Base-by-base conservation (phyloP, 2,888 invertebrate species). In the Coecobrya sp. region DNA sequence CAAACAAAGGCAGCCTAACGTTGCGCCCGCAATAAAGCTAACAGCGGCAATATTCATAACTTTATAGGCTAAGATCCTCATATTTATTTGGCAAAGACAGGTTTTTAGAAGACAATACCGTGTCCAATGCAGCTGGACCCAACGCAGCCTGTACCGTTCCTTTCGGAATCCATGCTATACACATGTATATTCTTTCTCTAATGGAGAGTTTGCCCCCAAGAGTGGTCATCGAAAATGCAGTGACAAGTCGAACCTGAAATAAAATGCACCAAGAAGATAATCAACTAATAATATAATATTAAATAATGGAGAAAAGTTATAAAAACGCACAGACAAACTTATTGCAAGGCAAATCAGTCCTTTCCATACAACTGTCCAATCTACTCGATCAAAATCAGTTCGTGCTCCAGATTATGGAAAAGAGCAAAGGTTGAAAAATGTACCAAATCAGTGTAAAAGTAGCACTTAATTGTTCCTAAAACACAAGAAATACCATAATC, bases 131-230 rank as follows among this genome's bases (percentile, higher is more conserved):
- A n/a, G 55, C 84, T 1, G 94, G 93, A 0, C 93, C 95, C 3
- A 95, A 52, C 0, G 95, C 95, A 11, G 94, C 95, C 85, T 95
- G 95, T 19, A 95, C 94, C 3, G 94, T 95, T 30, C 94, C 94
- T 89, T 94, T 94, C 8, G 94, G 94, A 22, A 93, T 79, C 94
- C 94, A 94, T 16, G 93, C 82, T 11, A 94, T 52, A 11, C 89
- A 92, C 13, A 94, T 81, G 70, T 93, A 94, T 7, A 94, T 8
- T 76, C 93, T 79, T 89, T 94, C 93, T 62, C 91, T 89, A 0
- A 86, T 25, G 11, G 92, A 65, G 62, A 94, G 65, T 92, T 87
- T 89, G 94, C 92, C 76, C 85, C 70, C 5, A 62, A 55, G 13
- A 86, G 70, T 70, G 92, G 79, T 90, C 85, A 81, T 79, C 5